Percentiles rank a stretch among this genome's conserved stretches.
These are phyloP conservation scores for Rhinolophus sinicus DNA, from an alignment of 2,113 vertebrate species.

Conservation along the genomic window DNA sequence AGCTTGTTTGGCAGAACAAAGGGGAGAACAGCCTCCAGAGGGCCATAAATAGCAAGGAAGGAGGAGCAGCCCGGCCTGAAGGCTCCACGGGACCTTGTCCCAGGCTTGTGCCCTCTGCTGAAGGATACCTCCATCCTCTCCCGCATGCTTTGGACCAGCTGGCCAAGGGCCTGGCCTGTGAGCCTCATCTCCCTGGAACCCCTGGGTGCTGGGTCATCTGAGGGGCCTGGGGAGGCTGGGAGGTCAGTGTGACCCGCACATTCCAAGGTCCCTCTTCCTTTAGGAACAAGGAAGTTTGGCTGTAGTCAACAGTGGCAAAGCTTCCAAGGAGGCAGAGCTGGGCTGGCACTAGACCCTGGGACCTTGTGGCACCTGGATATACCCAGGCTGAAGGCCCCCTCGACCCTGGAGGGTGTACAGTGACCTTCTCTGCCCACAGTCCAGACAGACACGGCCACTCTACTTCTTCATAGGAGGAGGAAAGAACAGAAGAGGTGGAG, in stretches of 20 bases:
- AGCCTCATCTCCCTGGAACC: neutral
- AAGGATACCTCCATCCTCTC: neutral
- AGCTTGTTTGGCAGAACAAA: constrained; percentile 81
- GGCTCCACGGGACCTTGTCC: neutral
- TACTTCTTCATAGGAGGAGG: neutral
- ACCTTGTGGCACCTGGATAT: neutral
- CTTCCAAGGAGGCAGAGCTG: neutral
- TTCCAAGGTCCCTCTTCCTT: neutral
- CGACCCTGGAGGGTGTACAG: neutral
- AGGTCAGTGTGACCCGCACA: neutral
- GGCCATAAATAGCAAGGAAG: constrained; percentile 8
- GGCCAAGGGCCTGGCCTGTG: neutral
- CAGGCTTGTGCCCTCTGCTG: neutral
- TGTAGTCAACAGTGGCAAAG: neutral
- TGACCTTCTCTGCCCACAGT: neutral
- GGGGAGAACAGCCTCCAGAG: constrained; percentile 71
- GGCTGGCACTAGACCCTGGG: neutral
- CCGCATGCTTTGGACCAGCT: neutral
- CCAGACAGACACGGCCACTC: neutral
- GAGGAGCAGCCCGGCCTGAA: neutral
- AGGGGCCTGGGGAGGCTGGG: neutral
- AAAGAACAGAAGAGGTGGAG: neutral
- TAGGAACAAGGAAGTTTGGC: constrained; percentile 25
- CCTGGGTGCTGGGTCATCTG: neutral
- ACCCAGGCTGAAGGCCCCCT: neutral